These are phyloP conservation scores for Anisognathus igniventris DNA, from an alignment of 2,797 vertebrate species.

Conservation along the genomic window DNA sequence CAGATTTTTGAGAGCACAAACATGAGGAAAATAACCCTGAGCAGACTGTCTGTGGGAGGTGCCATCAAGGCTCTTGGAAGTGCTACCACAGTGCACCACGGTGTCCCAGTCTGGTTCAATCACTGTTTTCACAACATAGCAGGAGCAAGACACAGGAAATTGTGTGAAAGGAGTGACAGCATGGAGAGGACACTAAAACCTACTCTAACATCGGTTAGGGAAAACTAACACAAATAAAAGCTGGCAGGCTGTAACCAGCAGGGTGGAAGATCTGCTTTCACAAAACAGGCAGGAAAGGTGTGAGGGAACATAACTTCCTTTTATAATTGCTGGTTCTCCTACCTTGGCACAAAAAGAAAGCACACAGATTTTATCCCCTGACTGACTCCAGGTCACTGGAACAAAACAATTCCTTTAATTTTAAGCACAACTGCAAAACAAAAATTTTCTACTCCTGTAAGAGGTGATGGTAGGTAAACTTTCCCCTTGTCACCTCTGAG, in stretches of 20 bases:
- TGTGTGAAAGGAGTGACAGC: not conserved
- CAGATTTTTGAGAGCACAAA: not conserved
- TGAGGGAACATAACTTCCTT: slow-evolving; percentile 46
- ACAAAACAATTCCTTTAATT: slow-evolving; percentile 37
- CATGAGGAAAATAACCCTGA: not conserved
- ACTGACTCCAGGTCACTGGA: slow-evolving; percentile 6
- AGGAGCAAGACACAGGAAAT: not conserved
- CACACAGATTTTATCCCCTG: not conserved
- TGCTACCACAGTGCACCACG: not conserved
- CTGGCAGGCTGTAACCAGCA: not conserved
- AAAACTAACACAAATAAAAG: slow-evolving; percentile 3
- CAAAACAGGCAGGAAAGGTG: slow-evolving; percentile 55
- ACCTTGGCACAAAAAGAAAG: slow-evolving; percentile 45
- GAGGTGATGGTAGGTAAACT: not conserved
- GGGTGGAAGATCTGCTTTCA: slow-evolving; percentile 25
- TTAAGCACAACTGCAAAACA: not conserved
- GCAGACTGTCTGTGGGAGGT: not conserved
- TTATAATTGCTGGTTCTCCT: slow-evolving; percentile 13
- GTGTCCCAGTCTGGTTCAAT: not conserved
- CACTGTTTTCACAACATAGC: not conserved
- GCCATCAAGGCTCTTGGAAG: not conserved
- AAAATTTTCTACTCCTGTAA: not conserved
- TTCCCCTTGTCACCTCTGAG: not conserved
- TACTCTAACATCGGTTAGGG: not conserved
- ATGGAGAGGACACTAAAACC: not conserved